Base-by-base conservation (phyloP, 2,797 vertebrate genomes). In the Sebastes miniatus region DNA sequence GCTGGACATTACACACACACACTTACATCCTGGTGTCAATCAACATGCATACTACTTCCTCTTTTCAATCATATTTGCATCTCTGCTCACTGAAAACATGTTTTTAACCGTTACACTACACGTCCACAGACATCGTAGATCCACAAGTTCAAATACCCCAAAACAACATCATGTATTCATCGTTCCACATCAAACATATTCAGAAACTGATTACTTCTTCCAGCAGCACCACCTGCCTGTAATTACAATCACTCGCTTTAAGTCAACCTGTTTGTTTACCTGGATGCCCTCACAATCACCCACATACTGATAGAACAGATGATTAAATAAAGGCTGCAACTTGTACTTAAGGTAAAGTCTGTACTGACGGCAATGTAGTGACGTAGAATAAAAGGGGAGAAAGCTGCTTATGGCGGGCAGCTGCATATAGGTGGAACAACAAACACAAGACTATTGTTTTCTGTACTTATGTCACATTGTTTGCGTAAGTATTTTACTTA, bases 21-120 rank as follows among this genome's bases (percentile, higher is more conserved):
- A 56, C 8, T 62, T 50, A 77, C 79, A 64, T 70, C 63, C n/a
- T 25, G 34, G 20, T 59, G 22, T 62, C 36, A 64, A 14, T 72
- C 69, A 79, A 31, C 67, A 22, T 11, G 59, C 52, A 6, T n/a
- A 11, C 50, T 16, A 29, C 20, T 81, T 84, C 69, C 84, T 77
- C 76, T 85, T 86, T 84, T 80, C 18, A 3, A 5, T 70, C 70
- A 61, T 11, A 69, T 87, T 78, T 76, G 62, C 85, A 84, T 83
- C 52, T 58, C 14, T 62, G 63, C 76, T 77, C 36, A 2, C 52
- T 67, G 62, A 24, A 69, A 68, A 78, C 50, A 24, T 27, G 22
- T 13, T 70, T 70, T 34, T 6, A 54, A 66, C 57, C 1, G 7
- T 64, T 56, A 18, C 29, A 18, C 43, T 62, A 4, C 69, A 18